Conservation (phyloP, 1,140 invertebrate species). For the Rhopalosiphum maidis region DNA sequence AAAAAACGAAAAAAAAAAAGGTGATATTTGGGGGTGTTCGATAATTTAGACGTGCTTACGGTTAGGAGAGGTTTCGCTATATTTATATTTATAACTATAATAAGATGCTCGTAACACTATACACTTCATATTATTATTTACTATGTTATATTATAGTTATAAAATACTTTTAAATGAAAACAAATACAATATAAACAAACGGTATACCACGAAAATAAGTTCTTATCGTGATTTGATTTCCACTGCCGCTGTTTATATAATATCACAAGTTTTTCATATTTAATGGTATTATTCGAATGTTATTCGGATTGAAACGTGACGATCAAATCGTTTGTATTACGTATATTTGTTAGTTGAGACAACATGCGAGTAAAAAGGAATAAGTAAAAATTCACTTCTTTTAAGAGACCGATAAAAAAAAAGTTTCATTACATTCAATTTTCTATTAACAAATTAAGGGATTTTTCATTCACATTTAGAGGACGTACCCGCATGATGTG, state of each 20-base stretch:
- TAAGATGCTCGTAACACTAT: too few species aligned
- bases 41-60: too few species aligned
- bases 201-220: neutral
- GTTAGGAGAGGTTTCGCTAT: too few species aligned
- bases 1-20: too few species aligned
- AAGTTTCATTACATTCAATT: neutral
- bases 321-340: neutral
- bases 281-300: neutral
- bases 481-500: neutral
- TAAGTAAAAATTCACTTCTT: neutral
- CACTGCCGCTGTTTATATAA: neutral
- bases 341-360: too few species aligned
- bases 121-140: too few species aligned
- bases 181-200: neutral
- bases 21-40: too few species aligned
- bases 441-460: neutral
- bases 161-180: neutral
- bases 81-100: too few species aligned
- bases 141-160: too few species aligned
- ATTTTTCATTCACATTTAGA: neutral
- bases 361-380: too few species aligned
- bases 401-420: neutral
- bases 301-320: neutral
- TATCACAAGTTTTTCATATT: neutral
- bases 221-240: neutral